A percentile compares a stretch with the other conserved stretches of the same genome.
Evolutionary conservation across 1,140 invertebrate species (phyloP).

Genomic region (Brachionus paranguensis): DNA sequence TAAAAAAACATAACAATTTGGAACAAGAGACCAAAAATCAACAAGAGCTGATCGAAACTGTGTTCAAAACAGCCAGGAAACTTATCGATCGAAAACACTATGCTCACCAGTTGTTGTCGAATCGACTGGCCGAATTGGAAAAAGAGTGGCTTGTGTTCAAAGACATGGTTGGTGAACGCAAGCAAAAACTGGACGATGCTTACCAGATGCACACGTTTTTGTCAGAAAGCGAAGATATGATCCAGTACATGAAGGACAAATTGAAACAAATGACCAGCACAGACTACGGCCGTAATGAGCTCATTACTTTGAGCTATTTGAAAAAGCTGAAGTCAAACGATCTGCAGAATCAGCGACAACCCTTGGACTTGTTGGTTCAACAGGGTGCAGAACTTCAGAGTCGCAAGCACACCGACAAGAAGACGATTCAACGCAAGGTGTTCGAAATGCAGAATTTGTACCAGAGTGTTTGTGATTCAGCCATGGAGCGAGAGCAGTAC

Average conservation of each 20-base stretch:
- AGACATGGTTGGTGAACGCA: background rate
- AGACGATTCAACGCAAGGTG: background rate
- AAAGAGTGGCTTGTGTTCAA: constrained; percentile 2
- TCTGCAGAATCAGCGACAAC: background rate
- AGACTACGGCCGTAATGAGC: constrained; percentile 8
- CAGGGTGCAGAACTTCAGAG: background rate
- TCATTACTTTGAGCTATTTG: background rate
- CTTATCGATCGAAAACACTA: constrained; percentile 1
- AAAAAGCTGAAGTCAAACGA: background rate
- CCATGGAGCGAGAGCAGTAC: background rate
- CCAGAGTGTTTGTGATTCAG: background rate
- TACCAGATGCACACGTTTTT: background rate
- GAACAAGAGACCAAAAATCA: constrained; percentile 19
- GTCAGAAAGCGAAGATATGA: background rate
- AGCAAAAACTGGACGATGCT: background rate
- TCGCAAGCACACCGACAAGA: background rate
- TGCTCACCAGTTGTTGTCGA: background rate
- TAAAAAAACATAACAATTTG: constrained; percentile 28
- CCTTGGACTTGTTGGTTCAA: background rate
- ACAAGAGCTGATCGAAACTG: background rate
- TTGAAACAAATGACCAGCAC: constrained; percentile 9
- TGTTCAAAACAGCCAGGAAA: background rate
- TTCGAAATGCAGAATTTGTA: background rate
- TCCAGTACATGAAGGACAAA: constrained; percentile 1
- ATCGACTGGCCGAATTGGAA: background rate